Percentiles rank a stretch among this genome's conserved stretches.
Conservation (phyloP, 2,113 vertebrate species). For the Hydrolagus affinis region DNA sequence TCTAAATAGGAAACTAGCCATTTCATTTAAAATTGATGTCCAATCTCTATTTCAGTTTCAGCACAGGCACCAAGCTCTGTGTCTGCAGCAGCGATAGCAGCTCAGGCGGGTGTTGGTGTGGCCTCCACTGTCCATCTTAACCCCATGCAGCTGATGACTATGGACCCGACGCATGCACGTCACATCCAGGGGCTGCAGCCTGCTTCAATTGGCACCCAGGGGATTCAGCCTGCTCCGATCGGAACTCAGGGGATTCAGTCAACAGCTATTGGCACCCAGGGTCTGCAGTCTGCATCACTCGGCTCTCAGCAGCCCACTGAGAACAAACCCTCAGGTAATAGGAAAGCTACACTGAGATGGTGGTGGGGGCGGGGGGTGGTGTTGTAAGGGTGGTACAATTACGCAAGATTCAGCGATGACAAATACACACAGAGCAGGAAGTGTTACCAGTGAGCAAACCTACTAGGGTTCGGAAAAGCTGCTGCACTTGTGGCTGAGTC, state of each 20-base stretch:
- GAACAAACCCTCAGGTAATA: slow-evolving; percentile 75
- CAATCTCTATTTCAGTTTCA: slow-evolving; percentile 59
- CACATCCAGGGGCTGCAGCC: slow-evolving; percentile 85
- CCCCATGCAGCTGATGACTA: slow-evolving; percentile 94
- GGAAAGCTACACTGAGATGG: background rate
- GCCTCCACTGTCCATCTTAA: slow-evolving; percentile 91
- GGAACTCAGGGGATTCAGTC: slow-evolving; percentile 82
- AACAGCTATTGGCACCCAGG: slow-evolving; percentile 69
- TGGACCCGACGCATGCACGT: slow-evolving; percentile 68
- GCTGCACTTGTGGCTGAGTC: background rate
- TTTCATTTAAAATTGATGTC: background rate
- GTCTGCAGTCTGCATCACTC: slow-evolving; percentile 73
- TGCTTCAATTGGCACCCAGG: slow-evolving; percentile 78
- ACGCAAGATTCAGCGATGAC: too few relatives aligned
- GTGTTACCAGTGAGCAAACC: background rate
- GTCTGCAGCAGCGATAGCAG: slow-evolving; percentile 76
- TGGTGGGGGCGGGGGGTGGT: too few relatives aligned
- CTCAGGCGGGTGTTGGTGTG: slow-evolving; percentile 80
- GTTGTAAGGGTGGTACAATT: background rate
- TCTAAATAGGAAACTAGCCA: background rate
- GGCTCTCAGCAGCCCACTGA: slow-evolving; percentile 65
- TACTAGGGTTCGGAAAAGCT: too few relatives aligned
- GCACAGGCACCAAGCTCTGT: slow-evolving; percentile 87
- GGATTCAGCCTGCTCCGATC: slow-evolving; percentile 78
- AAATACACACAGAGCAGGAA: background rate